Conservation (phyloP, 2,888 invertebrate genomes). For the Escarpia spicata region DNA sequence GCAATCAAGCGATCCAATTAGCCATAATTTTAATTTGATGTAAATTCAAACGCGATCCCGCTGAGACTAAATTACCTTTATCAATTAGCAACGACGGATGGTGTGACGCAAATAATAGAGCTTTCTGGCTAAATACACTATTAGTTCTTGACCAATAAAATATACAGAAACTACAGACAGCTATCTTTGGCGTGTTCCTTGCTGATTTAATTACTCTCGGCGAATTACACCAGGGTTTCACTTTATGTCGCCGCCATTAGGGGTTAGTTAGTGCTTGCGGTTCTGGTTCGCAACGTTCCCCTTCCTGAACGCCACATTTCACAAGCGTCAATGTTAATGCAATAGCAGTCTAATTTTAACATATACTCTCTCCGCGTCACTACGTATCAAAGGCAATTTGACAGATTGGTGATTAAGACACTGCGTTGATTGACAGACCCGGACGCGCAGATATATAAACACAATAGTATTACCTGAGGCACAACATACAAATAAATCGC, state of each 20-base stretch:
- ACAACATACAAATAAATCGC: background rate
- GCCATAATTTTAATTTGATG: background rate
- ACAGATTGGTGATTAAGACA: background rate
- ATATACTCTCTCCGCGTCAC: background rate
- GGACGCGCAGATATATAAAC: background rate
- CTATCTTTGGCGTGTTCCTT: background rate
- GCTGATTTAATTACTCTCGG: background rate
- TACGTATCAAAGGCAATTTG: background rate
- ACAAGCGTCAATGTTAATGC: background rate
- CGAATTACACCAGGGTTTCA: background rate
- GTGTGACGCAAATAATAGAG: background rate
- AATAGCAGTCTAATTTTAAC: background rate
- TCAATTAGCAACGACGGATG: background rate
- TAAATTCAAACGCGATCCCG: background rate
- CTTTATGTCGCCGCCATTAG: background rate
- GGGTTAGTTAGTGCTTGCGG: background rate
- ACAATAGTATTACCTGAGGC: background rate
- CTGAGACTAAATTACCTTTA: background rate
- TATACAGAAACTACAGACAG: background rate
- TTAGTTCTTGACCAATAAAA: background rate
- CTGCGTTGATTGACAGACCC: background rate
- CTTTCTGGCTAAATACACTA: background rate
- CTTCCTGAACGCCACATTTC: background rate
- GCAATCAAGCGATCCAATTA: slow-evolving; percentile 13
- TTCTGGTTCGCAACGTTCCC: background rate